Base-by-base conservation (phyloP, 2,888 invertebrate genomes). In the Sminthurinus aureus region DNA sequence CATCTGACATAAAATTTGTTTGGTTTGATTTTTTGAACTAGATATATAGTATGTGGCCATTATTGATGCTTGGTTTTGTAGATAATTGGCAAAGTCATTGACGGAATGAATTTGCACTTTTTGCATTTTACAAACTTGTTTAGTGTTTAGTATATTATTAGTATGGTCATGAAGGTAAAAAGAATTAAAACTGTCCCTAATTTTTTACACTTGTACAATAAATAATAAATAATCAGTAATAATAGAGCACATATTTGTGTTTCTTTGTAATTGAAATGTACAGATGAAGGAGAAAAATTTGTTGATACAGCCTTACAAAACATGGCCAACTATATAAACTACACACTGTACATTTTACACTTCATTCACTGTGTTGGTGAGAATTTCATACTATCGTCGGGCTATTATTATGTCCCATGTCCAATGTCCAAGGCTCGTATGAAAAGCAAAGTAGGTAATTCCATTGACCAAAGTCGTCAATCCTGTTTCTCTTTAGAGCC, bases 391-490 rank as follows among this genome's bases (percentile, higher is more conserved):
- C 15, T 66, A 8, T 6, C 15, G 15, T 66, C 15, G 6, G 66
- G 15, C 20, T 66, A 18, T 66, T 15, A 20, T 12, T 66, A n/a
- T 64, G 22, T 15, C n/a, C n/a, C 20, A 67, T 11, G n/a, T 67
- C 9, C 22, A 67, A 22, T 67, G n/a, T 67, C 22, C 22, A 67
- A 67, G n/a, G 18, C 0, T 18, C 64, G 3, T 64, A 64, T 64
- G 64, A 18, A 64, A 64, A n/a, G 15, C 15, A 67, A 67, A 18
- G 22, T n/a, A 67, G 67, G 24, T 69, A 24, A 26, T 13, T 24
- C 6, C 26, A 24, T 71, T 71, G 71, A 71, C 71, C 20, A 24
- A 24, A 71, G 71, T 71, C 26, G 71, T 26, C 71, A 71, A 71
- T 71, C 71, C 71, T 71, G 71, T 71, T 71, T 58, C 58, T 58